These are phyloP conservation scores for Tipula lateralis DNA, from an alignment of 2,888 invertebrate genomes.

Conservation along the genomic window DNA sequence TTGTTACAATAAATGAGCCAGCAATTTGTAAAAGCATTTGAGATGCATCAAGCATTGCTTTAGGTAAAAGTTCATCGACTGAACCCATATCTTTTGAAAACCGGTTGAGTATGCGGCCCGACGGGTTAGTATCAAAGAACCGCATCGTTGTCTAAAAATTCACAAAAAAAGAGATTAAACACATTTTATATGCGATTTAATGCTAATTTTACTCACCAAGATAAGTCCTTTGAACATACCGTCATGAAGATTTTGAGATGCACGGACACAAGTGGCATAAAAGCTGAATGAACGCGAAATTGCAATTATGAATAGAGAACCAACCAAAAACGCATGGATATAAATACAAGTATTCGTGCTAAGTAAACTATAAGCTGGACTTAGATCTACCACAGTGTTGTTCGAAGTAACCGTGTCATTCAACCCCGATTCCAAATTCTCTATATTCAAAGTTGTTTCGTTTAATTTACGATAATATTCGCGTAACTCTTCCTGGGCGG, in stretches of 20 bases:
- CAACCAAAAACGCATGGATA: constrained; percentile 57
- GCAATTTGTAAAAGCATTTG: constrained; percentile 51
- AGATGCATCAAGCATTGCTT: constrained; percentile 61
- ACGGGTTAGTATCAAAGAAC: constrained; percentile 82
- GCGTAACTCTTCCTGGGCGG: constrained; percentile 39
- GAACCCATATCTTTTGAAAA: constrained; percentile 84
- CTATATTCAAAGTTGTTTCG: neutral
- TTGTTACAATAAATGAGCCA: constrained; percentile 59
- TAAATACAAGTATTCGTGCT: constrained; percentile 54
- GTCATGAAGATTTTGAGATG: constrained; percentile 66
- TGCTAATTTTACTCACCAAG: constrained; percentile 31
- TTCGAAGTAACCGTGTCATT: neutral
- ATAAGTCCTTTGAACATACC: constrained; percentile 58
- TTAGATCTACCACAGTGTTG: neutral
- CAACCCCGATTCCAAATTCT: neutral
- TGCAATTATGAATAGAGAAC: constrained; percentile 53
- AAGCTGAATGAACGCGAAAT: constrained; percentile 60
- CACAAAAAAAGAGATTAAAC: constrained; percentile 31
- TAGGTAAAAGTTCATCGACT: constrained; percentile 71
- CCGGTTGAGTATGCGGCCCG: constrained; percentile 68
- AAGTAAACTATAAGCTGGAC: constrained; percentile 30
- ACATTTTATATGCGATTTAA: too few species aligned
- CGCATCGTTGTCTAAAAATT: constrained; percentile 51
- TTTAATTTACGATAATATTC: constrained; percentile 30
- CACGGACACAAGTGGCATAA: constrained; percentile 57